Evolutionary conservation across 2,113 vertebrate genomes (phyloP), one percentile per base, ranked within the genome.

Genomic region (Cheirogaleus medius): DNA sequence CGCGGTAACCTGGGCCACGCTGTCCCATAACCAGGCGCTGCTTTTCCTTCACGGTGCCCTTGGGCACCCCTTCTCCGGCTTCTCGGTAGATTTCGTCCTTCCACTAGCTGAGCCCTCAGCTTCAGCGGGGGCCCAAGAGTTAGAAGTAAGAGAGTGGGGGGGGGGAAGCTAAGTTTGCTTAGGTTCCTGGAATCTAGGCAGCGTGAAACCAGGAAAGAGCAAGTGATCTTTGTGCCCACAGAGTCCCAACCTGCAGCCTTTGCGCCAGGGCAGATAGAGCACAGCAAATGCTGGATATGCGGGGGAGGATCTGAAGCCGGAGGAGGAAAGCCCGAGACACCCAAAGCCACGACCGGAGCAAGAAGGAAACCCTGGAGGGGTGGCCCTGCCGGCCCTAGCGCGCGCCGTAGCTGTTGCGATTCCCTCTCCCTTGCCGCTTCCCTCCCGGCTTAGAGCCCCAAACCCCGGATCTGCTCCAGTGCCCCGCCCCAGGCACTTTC

Each of bases 141-240:
- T 52, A 84, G 34, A 64, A 64, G 17, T 5, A 5, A 18, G 14
- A 52, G 49, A 56, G 15, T n/a, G 39, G 14, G 60, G 60, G 60
- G 34, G 18, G 20, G 6, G 27, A 9, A 88, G 34, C 8, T 6
- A 6, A 27, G 21, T 78, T 34, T 71, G 60, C 66, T 32, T 37
- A 58, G 71, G 27, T 34, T 80, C 39, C 64, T 82, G 87, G 89
- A 49, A 84, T 74, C 47, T 2, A 39, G 64, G 39, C 23, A 47
- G 77, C 9, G 32, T 39, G 6, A 0, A 66, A 60, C 34, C 21
- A 27, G 64, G 23, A 52, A 47, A 39, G 17, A 58, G 44, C 1
- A 17, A 68, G 23, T 0, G 1, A 9, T n/a, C 49, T 64, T 1
- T 3, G 8, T 3, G 17, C 23, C 7, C 6, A 0, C 11, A 1